These are phyloP conservation scores for Apodemia hepburni DNA, from an alignment of 2,888 invertebrate genomes.

Conservation along the genomic window DNA sequence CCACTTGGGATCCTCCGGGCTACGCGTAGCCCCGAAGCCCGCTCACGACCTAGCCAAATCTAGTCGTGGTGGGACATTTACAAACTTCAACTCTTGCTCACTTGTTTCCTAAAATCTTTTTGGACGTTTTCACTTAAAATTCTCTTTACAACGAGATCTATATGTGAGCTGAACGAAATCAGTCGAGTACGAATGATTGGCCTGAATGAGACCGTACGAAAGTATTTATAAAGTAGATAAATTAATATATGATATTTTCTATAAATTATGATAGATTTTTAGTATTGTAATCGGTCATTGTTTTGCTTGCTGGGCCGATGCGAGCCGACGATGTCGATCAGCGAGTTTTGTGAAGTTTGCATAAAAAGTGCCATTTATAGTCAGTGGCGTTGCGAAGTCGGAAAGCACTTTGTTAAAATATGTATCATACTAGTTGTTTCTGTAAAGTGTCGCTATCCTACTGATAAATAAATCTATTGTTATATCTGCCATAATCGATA, in stretches of 20 bases:
- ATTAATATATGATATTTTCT: conserved; percentile 38
- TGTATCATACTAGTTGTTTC: conserved; percentile 59
- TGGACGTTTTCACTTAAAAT: conserved; percentile 22
- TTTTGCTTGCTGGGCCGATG: conserved; percentile 7
- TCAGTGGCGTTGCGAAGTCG: conserved; percentile 6
- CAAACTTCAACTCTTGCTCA: conserved; percentile 34
- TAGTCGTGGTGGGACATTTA: conserved; percentile 21
- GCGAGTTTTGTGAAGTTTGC: conserved; percentile 25
- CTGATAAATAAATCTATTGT: conserved; percentile 68
- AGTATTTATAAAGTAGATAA: conserved; percentile 53
- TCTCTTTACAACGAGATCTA: conserved; percentile 7
- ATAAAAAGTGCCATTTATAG: conserved; percentile 56
- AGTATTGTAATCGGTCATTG: conserved; percentile 13
- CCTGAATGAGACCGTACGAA: conserved; percentile 25
- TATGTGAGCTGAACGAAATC: conserved; percentile 9
- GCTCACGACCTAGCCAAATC: conserved; percentile 22
- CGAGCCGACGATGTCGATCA: conserved; percentile 10
- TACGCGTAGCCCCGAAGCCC: conserved; percentile 50
- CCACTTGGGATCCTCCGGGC: conserved; percentile 77
- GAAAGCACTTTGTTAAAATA: conserved; percentile 3
- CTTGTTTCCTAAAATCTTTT: conserved; percentile 23
- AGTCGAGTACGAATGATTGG: not conserved
- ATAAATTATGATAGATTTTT: conserved; percentile 36
- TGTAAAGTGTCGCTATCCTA: conserved; percentile 67
- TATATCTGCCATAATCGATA: conserved; percentile 78